A percentile compares a stretch with the other conserved stretches of the same genome.
Evolutionary conservation across 2,888 invertebrate genomes (phyloP).

Genomic region (Nemotelus pantherinus): DNA sequence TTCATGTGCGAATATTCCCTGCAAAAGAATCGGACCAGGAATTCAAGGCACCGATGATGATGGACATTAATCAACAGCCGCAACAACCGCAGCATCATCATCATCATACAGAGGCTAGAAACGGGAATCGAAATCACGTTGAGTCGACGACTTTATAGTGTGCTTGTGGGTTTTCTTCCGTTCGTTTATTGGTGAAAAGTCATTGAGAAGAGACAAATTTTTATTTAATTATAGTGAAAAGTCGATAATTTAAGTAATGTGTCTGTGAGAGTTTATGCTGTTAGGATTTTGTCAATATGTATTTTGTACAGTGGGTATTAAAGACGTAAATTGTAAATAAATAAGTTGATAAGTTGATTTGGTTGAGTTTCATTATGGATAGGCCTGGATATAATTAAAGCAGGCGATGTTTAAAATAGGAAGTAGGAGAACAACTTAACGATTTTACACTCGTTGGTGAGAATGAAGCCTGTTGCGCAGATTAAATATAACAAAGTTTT

Average conservation of each 20-base stretch:
- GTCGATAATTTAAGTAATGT: slow-evolving; percentile 11
- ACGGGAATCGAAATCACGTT: slow-evolving; percentile 6
- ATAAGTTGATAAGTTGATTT: background rate
- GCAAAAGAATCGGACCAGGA: slow-evolving; percentile 49
- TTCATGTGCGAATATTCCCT: slow-evolving; percentile 59
- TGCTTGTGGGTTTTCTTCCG: background rate
- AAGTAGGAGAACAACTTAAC: no score
- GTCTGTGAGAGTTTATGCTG: background rate
- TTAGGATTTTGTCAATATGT: background rate
- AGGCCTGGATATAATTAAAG: no score
- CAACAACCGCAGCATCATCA: background rate
- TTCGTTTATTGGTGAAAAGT: background rate
- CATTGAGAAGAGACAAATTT: slow-evolving; percentile 15
- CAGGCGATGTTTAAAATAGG: no score
- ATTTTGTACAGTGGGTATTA: background rate
- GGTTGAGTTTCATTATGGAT: no score
- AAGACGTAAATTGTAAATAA: background rate
- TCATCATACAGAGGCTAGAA: background rate
- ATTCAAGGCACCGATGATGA: slow-evolving; percentile 7
- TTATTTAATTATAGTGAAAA: slow-evolving; percentile 23
- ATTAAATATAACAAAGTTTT: no score
- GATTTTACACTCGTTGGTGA: no score
- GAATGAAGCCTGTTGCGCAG: no score
- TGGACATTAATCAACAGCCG: no score
- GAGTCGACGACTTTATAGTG: slow-evolving; percentile 30